Percentiles rank a stretch among this genome's conserved stretches.
These are phyloP conservation scores for Stramonita haemastoma DNA, from an alignment of 2,888 invertebrate genomes.

Conservation along the genomic window DNA sequence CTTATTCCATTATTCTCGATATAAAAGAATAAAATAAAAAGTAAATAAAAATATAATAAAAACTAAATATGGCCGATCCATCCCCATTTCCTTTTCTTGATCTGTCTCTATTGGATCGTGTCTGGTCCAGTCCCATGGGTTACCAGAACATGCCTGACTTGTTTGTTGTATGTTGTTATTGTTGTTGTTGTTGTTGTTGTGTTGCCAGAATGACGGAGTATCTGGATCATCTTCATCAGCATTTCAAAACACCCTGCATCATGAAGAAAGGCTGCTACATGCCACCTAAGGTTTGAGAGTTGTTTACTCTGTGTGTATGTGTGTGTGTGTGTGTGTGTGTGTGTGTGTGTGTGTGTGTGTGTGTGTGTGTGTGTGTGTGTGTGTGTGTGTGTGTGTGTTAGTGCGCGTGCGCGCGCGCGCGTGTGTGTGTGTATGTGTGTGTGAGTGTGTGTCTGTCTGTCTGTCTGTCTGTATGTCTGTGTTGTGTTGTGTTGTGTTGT, in stretches of 20 bases:
- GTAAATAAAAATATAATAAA: no score
- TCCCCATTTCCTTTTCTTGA: no score
- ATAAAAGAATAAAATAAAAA: no score
- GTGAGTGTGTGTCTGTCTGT: background rate
- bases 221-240: slow-evolving; percentile 93
- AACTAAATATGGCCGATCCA: no score
- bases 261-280: slow-evolving; percentile 85
- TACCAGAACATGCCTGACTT: no score
- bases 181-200: background rate
- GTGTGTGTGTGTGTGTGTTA: no score
- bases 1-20: no score
- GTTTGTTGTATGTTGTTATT: no score
- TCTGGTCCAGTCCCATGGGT: no score
- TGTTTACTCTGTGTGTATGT: background rate
- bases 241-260: slow-evolving; percentile 87
- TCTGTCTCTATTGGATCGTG: no score
- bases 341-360: no score
- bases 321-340: background rate
- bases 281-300: slow-evolving; percentile 83
- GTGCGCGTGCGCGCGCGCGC: background rate
- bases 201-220: slow-evolving; percentile 86
- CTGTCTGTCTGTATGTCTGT: background rate
- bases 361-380: background rate
- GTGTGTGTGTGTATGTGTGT: background rate
- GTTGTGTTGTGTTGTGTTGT: background rate